These are phyloP conservation scores for Trematomus loennbergii DNA, from an alignment of 2,113 vertebrate species.

Conservation along the genomic window DNA sequence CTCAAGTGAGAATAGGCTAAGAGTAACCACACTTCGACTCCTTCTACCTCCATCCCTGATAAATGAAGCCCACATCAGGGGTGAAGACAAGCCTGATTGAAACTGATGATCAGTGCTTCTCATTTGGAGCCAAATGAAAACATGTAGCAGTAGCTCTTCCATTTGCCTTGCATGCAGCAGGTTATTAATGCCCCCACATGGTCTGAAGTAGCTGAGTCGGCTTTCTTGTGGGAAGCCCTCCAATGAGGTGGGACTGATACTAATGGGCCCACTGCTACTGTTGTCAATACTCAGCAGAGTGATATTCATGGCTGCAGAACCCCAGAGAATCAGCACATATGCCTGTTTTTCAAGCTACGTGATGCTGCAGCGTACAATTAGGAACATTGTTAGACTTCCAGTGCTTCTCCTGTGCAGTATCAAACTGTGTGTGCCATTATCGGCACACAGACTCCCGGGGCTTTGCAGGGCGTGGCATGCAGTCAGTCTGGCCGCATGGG, in stretches of 20 bases:
- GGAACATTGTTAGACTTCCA: neutral
- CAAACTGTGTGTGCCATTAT: conserved; percentile 56
- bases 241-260: conserved; percentile 44
- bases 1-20: conserved; percentile 18
- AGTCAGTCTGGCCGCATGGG: conserved; percentile 1
- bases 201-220: conserved; percentile 46
- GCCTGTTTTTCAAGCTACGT: neutral
- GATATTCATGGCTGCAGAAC: conserved; percentile 12
- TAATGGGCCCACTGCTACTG: conserved; percentile 32
- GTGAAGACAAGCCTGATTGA: conserved; percentile 41
- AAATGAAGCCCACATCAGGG: conserved; percentile 31
- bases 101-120: conserved; percentile 41
- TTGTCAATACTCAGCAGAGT: conserved; percentile 20
- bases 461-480: conserved; percentile 25
- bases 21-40: conserved; percentile 1
- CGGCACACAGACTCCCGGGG: conserved; percentile 32
- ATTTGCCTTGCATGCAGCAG: conserved; percentile 33
- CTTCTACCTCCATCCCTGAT: conserved; percentile 23
- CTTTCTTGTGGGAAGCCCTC: neutral
- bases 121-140: conserved; percentile 35
- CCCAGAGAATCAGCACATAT: neutral
- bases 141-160: conserved; percentile 18
- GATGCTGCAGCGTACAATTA: neutral
- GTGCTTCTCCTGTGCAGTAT: neutral
- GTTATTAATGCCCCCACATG: conserved; percentile 46